Conservation (phyloP, 2,113 vertebrate species). For the Colinus virginianus region DNA sequence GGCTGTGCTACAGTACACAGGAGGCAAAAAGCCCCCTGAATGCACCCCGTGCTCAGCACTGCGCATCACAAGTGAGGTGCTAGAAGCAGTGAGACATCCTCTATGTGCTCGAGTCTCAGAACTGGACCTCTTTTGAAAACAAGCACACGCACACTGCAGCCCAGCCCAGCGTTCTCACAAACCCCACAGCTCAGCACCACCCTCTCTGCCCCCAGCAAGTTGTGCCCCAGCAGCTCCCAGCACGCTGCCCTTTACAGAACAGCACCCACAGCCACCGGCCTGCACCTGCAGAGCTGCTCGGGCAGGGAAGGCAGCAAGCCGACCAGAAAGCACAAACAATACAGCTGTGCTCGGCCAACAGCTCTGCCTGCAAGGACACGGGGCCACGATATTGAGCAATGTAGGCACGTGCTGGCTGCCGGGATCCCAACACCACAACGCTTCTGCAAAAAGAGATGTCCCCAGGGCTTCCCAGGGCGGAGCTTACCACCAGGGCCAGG, state of each 20-base stretch:
- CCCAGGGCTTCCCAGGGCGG: accelerated
- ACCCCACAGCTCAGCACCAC: background rate
- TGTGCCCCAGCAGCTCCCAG: background rate
- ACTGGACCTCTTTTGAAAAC: background rate
- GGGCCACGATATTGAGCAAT: accelerated
- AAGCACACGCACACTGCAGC: background rate
- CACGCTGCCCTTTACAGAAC: background rate
- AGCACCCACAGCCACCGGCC: background rate
- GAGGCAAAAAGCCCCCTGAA: background rate
- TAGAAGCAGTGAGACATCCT: background rate
- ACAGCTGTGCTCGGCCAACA: background rate
- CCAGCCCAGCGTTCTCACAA: background rate
- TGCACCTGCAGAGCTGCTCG: background rate
- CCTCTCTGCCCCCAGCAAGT: background rate
- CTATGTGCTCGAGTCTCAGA: background rate
- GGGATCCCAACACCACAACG: accelerated
- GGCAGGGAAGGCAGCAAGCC: background rate
- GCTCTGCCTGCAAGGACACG: background rate
- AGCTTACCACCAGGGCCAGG: slow-evolving; percentile 92
- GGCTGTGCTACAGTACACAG: background rate
- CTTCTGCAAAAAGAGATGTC: background rate
- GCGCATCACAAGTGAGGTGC: background rate
- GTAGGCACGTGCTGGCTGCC: accelerated
- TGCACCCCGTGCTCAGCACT: background rate
- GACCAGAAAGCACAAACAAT: background rate